phyloP scores from a whole-genome alignment of 2,113 vertebrate species.

The Laticauda colubrina region DNA sequence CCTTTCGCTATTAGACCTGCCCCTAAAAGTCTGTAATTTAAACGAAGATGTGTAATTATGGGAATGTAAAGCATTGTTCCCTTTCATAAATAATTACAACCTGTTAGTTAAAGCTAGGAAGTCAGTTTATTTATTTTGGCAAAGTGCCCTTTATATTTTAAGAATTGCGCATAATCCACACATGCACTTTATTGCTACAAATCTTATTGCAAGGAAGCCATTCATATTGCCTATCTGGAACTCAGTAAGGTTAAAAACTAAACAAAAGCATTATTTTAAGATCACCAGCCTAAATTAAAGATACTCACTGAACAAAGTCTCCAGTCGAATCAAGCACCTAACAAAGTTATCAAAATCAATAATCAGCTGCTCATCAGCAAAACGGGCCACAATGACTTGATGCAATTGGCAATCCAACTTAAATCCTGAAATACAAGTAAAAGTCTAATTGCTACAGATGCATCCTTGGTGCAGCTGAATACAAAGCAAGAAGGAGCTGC shows the following conservation, averaged over 20 bases:
- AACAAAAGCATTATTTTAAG: neutral
- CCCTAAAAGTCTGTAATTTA: neutral
- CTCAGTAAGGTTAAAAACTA: neutral
- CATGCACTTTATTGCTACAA: too few species aligned
- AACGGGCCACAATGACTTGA: slow-evolving; percentile 75
- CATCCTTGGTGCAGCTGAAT: neutral
- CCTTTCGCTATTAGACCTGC: neutral
- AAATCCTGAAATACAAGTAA: slow-evolving; percentile 62
- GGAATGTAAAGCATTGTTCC: neutral
- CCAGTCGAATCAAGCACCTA: slow-evolving; percentile 74
- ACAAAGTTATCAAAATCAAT: slow-evolving; percentile 79
- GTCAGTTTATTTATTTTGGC: neutral
- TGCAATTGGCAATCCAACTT: slow-evolving; percentile 71
- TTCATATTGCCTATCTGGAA: neutral
- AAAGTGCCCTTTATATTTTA: neutral
- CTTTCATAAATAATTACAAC: neutral
- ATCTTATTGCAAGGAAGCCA: neutral
- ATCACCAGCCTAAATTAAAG: neutral
- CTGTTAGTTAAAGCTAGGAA: neutral
- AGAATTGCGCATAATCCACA: neutral
- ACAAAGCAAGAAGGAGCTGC: neutral
- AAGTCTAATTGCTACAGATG: neutral
- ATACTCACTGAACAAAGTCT: slow-evolving; percentile 77
- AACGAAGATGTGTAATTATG: neutral
- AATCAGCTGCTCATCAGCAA: slow-evolving; percentile 71